phyloP scores from a whole-genome alignment of 2,888 invertebrate species.

The Drosophila tripunctata region DNA sequence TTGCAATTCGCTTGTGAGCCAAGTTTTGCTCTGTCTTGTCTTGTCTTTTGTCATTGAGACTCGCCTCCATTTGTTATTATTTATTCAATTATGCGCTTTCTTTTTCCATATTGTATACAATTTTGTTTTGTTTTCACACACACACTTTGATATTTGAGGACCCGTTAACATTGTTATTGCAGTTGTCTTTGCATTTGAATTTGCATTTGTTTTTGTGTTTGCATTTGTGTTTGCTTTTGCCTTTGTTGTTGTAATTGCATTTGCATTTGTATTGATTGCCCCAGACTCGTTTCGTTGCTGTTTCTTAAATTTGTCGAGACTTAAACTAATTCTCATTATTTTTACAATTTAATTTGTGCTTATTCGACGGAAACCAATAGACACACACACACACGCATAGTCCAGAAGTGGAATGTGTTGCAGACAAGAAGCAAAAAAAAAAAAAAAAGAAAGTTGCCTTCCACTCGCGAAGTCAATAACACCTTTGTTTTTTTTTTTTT shows the following conservation, averaged over 20 bases:
- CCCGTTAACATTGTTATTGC: constrained; percentile 40
- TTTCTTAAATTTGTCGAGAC: constrained; percentile 27
- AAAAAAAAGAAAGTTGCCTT: constrained; percentile 64
- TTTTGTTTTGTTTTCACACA: constrained; percentile 71
- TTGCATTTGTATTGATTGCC: constrained; percentile 67
- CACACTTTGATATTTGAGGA: constrained; percentile 19
- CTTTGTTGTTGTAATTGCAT: constrained; percentile 21
- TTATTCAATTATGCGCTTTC: constrained; percentile 78
- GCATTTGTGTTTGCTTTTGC: constrained; percentile 24
- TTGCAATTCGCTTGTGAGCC: constrained; percentile 49
- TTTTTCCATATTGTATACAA: constrained; percentile 62
- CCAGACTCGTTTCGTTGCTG: constrained; percentile 50
- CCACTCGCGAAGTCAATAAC: constrained; percentile 61
- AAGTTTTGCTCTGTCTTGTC: too few species aligned
- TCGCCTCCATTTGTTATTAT: constrained; percentile 70
- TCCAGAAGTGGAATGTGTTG: constrained; percentile 37
- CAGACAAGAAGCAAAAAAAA: constrained; percentile 56
- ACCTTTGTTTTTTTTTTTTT: constrained; percentile 67
- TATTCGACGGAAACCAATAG: constrained; percentile 38
- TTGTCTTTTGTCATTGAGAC: constrained; percentile 64
- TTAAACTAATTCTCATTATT: constrained; percentile 32
- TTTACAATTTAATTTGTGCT: constrained; percentile 39
- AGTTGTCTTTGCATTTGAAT: constrained; percentile 31
- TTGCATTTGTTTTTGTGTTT: constrained; percentile 17
- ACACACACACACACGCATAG: constrained; percentile 26